Evolutionary conservation across 2,113 vertebrate species (phyloP), one percentile per base, ranked within the genome.

Genomic region (Perca fluviatilis): DNA sequence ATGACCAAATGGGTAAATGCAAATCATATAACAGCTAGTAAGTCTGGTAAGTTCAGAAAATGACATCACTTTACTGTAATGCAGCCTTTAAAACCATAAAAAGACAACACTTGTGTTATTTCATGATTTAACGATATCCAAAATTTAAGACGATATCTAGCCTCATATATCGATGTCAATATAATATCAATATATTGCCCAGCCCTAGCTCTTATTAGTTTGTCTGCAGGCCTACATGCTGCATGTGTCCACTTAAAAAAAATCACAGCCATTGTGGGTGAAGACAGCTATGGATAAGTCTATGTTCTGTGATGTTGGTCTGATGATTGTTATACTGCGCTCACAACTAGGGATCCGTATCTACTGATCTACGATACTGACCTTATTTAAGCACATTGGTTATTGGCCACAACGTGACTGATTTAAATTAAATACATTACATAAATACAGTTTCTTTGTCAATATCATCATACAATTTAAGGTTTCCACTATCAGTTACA

Each of bases 401-500:
- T 58, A 50, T 18, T 49, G 57, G 19, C 68, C 40, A 63, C 16
- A n/a, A 68, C 21, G 3, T 25, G 33, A 69, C 50, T 23, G 51
- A 46, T 33, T 53, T 33, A 33, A 70, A 33, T 51, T 77, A 19
- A 73, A 61, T 62, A 47, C 15, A 62, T 27, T 27, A 27, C 27
- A 27, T 77, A 19, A 73, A 61, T 62, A 47, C 15, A 62, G 49
- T 25, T 75, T 71, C 30, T 74, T 53, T 76, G n/a, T 27, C 57
- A 57, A 27, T 82, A n/a, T 50, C 57, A 40, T 50, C 33, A 57
- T 25, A 33, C 23, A 30, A 23, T 46, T 18, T 33, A 40, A 27
- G 6, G 25, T 74, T 79, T 68, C 33, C 23, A 23, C 19, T 6
- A 66, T 53, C 7, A 40, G 40, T 15, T 66, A 27, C 19, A n/a